Base-by-base conservation (phyloP, 2,888 invertebrate species). In the Phengaris alcon region DNA sequence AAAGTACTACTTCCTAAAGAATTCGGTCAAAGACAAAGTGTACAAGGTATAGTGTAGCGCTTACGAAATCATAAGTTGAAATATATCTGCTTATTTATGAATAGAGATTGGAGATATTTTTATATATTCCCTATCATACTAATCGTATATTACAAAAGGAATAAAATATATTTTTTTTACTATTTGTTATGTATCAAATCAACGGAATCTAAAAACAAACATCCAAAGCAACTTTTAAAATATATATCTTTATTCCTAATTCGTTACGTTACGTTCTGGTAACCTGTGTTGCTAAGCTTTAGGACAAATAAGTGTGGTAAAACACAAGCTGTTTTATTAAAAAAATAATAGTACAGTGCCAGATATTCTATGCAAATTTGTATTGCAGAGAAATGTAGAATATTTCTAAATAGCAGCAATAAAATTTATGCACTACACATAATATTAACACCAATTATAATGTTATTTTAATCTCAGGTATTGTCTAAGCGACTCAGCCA, bases 111-210 rank as follows among this genome's bases (percentile, higher is more conserved):
- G 12, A 12, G 35, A 64, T 64, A 64, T 64, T 64, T 10, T 64
- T 13, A 44, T 22, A 51, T 51, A 70, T 70, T 70, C 70, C 70
- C 6, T 70, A 70, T 15, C 51, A 70, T 70, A 70, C 12, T 70
- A 51, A 51, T 51, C n/a, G n/a, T 12, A 15, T 69, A 69, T 51
- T 69, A 51, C 15, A 51, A 15, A 51, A 51, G 51, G 70, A 70
- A 70, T 70, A 69, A n/a, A n/a, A 64, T 64, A 64, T 10, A 10
- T 52, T 9, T 10, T 64, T 64, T 64, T 7, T 8, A 59, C 10
- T 3, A 35, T 13, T 64, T 22, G 22, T 22, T 64, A 12, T 22
- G 35, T 35, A 35, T 44, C 10, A 64, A 64, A 64, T 64, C 35
- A 6, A 64, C 12, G 12, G 6, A 64, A 55, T 12, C 10, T 12